A percentile compares a stretch with the other conserved stretches of the same genome.
phyloP scores from a whole-genome alignment of 2,888 invertebrate genomes.

The Lymantria dispar region DNA sequence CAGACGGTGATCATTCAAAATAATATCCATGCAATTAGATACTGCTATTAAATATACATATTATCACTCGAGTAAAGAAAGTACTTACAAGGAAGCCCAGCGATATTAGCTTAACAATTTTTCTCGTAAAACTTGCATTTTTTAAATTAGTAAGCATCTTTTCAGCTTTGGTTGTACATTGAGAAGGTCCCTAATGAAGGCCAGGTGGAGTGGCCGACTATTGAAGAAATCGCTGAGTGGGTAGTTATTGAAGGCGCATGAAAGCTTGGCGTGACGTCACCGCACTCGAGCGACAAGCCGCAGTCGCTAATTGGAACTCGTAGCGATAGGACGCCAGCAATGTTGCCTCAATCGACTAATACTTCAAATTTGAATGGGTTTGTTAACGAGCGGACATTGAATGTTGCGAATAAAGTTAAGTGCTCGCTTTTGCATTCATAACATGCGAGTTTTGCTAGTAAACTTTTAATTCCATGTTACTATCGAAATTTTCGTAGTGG shows the following conservation, averaged over 20 bases:
- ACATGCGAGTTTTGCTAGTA: conserved; percentile 31
- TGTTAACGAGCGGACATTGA: conserved; percentile 77
- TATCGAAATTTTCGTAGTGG: conserved; percentile 33
- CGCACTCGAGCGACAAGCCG: conserved; percentile 73
- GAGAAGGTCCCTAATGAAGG: conserved; percentile 75
- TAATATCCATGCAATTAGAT: conserved; percentile 67
- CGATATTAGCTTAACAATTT: conserved; percentile 73
- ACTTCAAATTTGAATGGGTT: conserved; percentile 79
- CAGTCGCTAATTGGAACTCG: conserved; percentile 81
- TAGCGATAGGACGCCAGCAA: conserved; percentile 76
- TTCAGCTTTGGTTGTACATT: conserved; percentile 66
- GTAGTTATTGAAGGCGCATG: conserved; percentile 79
- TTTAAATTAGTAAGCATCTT: conserved; percentile 67
- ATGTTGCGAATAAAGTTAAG: conserved; percentile 67
- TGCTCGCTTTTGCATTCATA: conserved; percentile 51
- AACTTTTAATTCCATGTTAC: conserved; percentile 39
- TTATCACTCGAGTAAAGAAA: not conserved
- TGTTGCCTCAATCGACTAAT: conserved; percentile 78
- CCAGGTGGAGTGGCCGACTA: conserved; percentile 77
- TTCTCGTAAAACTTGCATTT: conserved; percentile 72
- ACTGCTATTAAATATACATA: conserved; percentile 37
- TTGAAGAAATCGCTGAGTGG: conserved; percentile 78
- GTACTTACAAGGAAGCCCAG: conserved; percentile 20
- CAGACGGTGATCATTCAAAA: conserved; percentile 72
- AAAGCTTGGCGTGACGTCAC: conserved; percentile 78